Conservation (phyloP, 1,140 invertebrate species). For the Apis dorsata region DNA sequence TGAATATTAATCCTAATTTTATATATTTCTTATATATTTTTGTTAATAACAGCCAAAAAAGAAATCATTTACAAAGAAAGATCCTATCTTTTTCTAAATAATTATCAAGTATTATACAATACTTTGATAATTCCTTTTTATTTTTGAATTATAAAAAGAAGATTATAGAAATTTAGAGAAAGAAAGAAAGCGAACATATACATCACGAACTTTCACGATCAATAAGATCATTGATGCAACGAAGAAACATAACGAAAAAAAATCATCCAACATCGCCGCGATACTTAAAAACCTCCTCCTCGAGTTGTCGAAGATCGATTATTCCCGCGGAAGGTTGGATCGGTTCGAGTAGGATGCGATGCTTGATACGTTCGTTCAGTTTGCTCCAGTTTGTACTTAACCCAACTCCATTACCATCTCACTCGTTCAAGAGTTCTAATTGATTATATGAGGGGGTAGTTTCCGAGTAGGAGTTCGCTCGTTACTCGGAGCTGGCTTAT, state of each 20-base stretch:
- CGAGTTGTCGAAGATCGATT: background rate
- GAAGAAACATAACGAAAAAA: too few relatives aligned
- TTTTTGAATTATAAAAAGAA: too few relatives aligned
- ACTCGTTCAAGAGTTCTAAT: slow-evolving; percentile 73
- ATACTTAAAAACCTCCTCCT: background rate
- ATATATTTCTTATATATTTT: too few relatives aligned
- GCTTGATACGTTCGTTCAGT: slow-evolving; percentile 63
- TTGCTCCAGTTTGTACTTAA: slow-evolving; percentile 73
- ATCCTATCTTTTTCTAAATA: too few relatives aligned
- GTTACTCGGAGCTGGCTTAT: slow-evolving; percentile 64
- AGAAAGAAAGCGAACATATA: too few relatives aligned
- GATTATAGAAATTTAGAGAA: too few relatives aligned
- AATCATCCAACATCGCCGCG: background rate
- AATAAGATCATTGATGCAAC: background rate
- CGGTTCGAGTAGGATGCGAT: slow-evolving; percentile 8
- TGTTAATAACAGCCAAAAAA: too few relatives aligned
- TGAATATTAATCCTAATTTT: too few relatives aligned
- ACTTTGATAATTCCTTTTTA: too few relatives aligned
- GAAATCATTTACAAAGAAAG: too few relatives aligned
- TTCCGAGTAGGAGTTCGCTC: slow-evolving; percentile 65
- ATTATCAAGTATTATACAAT: too few relatives aligned
- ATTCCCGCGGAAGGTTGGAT: background rate
- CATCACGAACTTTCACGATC: background rate
- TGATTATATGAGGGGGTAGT: slow-evolving; percentile 73
- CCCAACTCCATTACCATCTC: slow-evolving; percentile 73